phyloP scores from a whole-genome alignment of 2,797 vertebrate species.

The Bothrops alternatus region DNA sequence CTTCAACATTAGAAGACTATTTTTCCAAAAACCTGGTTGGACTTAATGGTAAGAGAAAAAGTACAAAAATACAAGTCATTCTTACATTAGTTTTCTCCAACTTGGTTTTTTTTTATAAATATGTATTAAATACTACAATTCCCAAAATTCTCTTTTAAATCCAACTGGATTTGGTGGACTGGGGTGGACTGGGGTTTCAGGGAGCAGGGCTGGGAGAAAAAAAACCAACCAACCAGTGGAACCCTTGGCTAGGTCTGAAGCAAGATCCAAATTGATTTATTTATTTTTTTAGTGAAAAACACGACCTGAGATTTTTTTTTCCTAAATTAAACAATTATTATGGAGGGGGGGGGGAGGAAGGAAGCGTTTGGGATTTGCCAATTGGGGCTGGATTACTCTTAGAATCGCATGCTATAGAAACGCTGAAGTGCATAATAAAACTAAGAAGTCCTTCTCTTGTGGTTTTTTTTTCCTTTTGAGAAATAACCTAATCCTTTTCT shows the following conservation, averaged over 20 bases:
- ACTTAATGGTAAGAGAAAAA: not conserved
- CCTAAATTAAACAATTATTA: slow-evolving; percentile 91
- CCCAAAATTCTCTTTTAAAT: not conserved
- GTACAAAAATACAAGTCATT: not conserved
- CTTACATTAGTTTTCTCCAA: not conserved
- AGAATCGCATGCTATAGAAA: slow-evolving; percentile 99
- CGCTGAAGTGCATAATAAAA: slow-evolving; percentile 94
- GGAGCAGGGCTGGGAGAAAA: not conserved
- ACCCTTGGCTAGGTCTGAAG: slow-evolving; percentile 90
- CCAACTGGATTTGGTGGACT: slow-evolving; percentile 61
- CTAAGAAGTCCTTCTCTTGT: slow-evolving; percentile 93
- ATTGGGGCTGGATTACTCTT: slow-evolving; percentile 94
- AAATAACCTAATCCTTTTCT: slow-evolving; percentile 89
- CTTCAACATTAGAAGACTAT: not conserved
- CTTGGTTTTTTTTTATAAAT: not conserved
- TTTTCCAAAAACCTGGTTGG: not conserved
- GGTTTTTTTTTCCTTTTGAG: slow-evolving; percentile 83
- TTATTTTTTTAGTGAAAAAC: slow-evolving; percentile 84
- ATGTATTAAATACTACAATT: too few relatives aligned
- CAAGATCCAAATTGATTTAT: slow-evolving; percentile 98
- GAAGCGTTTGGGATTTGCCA: slow-evolving; percentile 90
- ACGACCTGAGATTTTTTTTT: slow-evolving; percentile 83
- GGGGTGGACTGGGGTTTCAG: not conserved
- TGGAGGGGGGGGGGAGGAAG: slow-evolving; percentile 1
- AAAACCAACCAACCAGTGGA: not conserved